A percentile compares a stretch with the other conserved stretches of the same genome.
These are phyloP conservation scores for Protonemura montana DNA, from an alignment of 2,888 invertebrate species.

Conservation along the genomic window DNA sequence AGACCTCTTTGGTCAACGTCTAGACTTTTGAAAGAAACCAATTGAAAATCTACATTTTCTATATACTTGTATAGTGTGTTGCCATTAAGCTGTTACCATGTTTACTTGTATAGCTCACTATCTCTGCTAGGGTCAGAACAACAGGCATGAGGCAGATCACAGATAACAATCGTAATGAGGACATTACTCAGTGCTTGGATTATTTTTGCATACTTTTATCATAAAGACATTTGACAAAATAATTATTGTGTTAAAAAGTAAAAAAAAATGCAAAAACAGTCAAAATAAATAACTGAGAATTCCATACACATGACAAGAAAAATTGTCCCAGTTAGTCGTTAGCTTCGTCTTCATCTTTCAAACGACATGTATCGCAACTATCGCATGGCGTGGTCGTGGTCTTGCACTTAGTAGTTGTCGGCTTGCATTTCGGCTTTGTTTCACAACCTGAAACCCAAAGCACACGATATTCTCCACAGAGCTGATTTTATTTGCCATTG, in stretches of 20 bases:
- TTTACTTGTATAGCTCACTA: too few relatives aligned
- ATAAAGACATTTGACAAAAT: too few relatives aligned
- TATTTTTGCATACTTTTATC: too few relatives aligned
- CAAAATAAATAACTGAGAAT: too few relatives aligned
- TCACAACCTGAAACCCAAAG: background rate
- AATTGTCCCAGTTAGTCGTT: background rate
- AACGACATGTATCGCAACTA: background rate
- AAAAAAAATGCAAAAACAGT: too few relatives aligned
- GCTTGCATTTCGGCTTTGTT: background rate
- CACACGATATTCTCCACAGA: background rate
- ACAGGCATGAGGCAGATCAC: background rate
- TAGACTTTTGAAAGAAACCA: background rate
- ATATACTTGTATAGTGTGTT: background rate
- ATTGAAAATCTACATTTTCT: background rate
- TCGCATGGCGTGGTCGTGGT: background rate
- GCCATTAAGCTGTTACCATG: too few relatives aligned
- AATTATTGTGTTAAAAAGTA: too few relatives aligned
- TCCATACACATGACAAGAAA: too few relatives aligned
- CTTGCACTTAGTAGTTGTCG: background rate
- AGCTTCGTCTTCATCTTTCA: background rate
- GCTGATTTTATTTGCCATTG: background rate
- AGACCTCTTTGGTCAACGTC: background rate
- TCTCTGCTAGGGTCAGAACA: background rate
- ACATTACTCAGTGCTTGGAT: too few relatives aligned
- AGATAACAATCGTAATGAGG: background rate